phyloP scores from a whole-genome alignment of 1,140 invertebrate genomes.

The Bombus superbus region DNA sequence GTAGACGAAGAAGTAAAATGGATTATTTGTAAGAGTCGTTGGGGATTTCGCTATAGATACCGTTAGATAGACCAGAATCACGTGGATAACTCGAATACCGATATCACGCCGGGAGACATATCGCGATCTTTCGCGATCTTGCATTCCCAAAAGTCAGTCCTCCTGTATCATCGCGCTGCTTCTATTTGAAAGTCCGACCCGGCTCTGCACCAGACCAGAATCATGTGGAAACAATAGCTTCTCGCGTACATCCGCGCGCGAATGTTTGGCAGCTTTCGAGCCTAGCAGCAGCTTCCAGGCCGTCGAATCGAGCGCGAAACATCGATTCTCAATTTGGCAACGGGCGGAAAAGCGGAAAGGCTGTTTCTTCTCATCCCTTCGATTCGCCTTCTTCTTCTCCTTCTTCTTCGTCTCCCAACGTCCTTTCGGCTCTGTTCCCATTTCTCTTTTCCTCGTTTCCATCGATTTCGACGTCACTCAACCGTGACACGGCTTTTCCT shows the following conservation, averaged over 20 bases:
- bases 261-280: not conserved
- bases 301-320: conserved; percentile 62
- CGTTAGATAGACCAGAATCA: too few species aligned
- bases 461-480: conserved; percentile 65
- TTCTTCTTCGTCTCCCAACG: not conserved
- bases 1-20: too few species aligned
- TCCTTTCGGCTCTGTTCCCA: not conserved
- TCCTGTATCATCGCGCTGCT: not conserved
- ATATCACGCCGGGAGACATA: too few species aligned
- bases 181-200: not conserved
- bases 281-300: conserved; percentile 6
- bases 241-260: not conserved
- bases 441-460: conserved; percentile 25
- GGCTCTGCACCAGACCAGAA: not conserved
- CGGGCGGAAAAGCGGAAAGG: conserved; percentile 54
- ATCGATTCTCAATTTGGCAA: conserved; percentile 69
- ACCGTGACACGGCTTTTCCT: conserved; percentile 64
- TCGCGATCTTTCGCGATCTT: too few species aligned
- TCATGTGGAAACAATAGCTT: not conserved
- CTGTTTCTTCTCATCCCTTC: conserved; percentile 26
- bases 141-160: not conserved
- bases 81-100: too few species aligned
- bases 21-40: too few species aligned
- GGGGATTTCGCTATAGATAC: too few species aligned
- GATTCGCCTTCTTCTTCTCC: not conserved